Conservation (phyloP, 2,888 invertebrate species). For the Gortyna flavago region DNA sequence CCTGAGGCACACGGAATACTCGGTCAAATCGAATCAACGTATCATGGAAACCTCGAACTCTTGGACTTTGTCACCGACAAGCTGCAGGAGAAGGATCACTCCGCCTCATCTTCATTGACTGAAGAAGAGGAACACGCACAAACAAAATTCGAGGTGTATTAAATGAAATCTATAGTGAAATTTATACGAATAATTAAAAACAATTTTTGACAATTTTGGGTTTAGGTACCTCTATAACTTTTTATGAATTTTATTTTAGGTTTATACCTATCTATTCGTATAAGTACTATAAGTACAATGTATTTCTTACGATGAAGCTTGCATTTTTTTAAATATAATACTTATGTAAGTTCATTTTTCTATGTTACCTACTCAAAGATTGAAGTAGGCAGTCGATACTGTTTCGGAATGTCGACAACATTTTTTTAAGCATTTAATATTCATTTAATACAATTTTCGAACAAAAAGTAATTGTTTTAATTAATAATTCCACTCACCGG, state of each 20-base stretch:
- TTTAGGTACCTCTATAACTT: background rate
- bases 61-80: slow-evolving; percentile 4
- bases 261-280: background rate
- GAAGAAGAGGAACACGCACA: background rate
- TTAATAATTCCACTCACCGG: background rate
- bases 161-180: background rate
- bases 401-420: background rate
- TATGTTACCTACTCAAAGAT: background rate
- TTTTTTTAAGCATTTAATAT: background rate
- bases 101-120: background rate
- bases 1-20: background rate
- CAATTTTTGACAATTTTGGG: background rate
- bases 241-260: slow-evolving; percentile 1
- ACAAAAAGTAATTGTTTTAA: background rate
- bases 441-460: background rate
- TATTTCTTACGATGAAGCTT: background rate
- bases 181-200: background rate
- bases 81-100: slow-evolving; percentile 20
- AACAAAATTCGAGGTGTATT: slow-evolving; percentile 3
- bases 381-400: background rate
- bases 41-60: slow-evolving; percentile 4
- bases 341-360: background rate
- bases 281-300: background rate
- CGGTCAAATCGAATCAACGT: background rate
- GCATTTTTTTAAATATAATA: background rate